These are phyloP conservation scores for Anadara kagoshimensis DNA, from an alignment of 1,140 invertebrate genomes.

Conservation along the genomic window DNA sequence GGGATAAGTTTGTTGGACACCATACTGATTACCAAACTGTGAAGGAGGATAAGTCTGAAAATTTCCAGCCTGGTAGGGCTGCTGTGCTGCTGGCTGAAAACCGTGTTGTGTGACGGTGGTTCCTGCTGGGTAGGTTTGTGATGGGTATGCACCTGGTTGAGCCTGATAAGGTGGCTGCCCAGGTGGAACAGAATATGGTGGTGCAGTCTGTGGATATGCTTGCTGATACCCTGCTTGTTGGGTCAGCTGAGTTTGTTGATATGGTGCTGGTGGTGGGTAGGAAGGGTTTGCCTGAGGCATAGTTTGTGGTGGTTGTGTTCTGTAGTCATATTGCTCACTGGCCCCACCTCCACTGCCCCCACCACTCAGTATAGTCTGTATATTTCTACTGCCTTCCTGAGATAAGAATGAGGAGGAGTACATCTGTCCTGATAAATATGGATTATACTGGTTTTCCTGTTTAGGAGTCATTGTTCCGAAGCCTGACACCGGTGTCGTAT, in stretches of 20 bases:
- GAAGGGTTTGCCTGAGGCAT: not conserved
- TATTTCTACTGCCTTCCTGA: conserved; percentile 65
- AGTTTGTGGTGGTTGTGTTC: conserved; percentile 14
- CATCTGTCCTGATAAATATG: conserved; percentile 65
- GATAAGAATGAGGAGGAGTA: conserved; percentile 68
- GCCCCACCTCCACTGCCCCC: conserved; percentile 9
- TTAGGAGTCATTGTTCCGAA: no score
- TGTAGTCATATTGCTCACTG: not conserved
- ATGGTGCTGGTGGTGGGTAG: not conserved
- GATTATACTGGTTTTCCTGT: conserved; percentile 45
- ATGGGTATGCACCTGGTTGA: not conserved
- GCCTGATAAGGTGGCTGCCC: conserved; percentile 28
- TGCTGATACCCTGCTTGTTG: conserved; percentile 10
- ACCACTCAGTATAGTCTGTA: conserved; percentile 61
- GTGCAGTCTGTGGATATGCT: conserved; percentile 22
- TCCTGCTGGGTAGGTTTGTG: not conserved
- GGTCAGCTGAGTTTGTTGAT: not conserved
- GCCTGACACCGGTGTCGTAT: no score
- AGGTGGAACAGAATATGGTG: conserved; percentile 28
- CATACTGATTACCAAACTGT: no score
- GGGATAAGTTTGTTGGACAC: not conserved
- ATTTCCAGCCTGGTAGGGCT: not conserved
- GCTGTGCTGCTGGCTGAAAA: conserved; percentile 1
- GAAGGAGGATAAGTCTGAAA: no score
- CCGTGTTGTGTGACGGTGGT: not conserved